A percentile compares a stretch with the other conserved stretches of the same genome.
Evolutionary conservation across 2,888 invertebrate species (phyloP).

Genomic region (Tetranychus truncatus): DNA sequence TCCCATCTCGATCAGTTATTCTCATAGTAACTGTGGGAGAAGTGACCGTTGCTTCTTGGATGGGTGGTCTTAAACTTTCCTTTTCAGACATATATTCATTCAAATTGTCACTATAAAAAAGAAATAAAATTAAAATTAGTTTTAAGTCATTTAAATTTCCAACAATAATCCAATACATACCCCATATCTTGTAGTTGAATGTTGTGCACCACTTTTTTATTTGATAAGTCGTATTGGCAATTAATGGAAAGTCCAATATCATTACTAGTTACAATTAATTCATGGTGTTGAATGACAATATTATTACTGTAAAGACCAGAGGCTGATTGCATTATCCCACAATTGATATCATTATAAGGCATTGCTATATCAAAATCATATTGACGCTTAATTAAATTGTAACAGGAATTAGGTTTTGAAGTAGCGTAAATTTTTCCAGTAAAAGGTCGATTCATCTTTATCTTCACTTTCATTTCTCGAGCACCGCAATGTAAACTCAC

Average conservation of each 20-base stretch:
- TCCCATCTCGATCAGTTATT: conserved; percentile 50
- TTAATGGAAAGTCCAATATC: conserved; percentile 80
- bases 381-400: conserved; percentile 66
- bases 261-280: conserved; percentile 79
- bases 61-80: not conserved
- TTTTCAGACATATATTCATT: conserved; percentile 6
- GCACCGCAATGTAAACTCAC: conserved; percentile 67
- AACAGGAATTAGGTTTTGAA: conserved; percentile 77
- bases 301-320: conserved; percentile 72
- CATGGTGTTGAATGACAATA: conserved; percentile 76
- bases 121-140: not conserved
- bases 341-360: conserved; percentile 78
- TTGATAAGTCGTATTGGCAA: conserved; percentile 80
- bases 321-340: conserved; percentile 66
- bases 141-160: not conserved
- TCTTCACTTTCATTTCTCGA: conserved; percentile 77
- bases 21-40: conserved; percentile 81
- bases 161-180: not conserved
- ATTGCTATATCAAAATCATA: conserved; percentile 76
- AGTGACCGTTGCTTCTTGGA: conserved; percentile 51
- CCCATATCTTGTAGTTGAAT: conserved; percentile 14
- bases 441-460: conserved; percentile 75
- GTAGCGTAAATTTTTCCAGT: conserved; percentile 88
- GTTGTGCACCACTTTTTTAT: conserved; percentile 69
- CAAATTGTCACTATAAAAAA: conserved; percentile 36